These are phyloP conservation scores for Oscheius sp. DNA, from an alignment of 1,140 invertebrate genomes.

Conservation along the genomic window DNA sequence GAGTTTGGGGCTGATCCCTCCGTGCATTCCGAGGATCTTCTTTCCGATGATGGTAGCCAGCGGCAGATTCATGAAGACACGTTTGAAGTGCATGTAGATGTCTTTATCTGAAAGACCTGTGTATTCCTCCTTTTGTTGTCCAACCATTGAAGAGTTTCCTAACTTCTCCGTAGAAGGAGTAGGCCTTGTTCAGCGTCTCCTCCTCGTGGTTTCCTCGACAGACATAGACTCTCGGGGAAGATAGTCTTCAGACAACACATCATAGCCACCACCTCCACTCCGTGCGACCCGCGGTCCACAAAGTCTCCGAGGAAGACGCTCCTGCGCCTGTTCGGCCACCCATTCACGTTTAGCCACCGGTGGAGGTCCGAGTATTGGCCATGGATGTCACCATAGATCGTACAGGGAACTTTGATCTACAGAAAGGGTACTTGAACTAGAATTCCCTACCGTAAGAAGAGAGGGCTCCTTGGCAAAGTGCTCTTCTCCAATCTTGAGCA, in stretches of 20 bases:
- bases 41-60: conserved; percentile 41
- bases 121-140: too few relatives aligned
- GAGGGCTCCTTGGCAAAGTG: conserved; percentile 33
- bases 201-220: conserved; percentile 43
- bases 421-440: background rate
- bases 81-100: conserved; percentile 42
- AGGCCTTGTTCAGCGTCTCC: conserved; percentile 43
- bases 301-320: conserved; percentile 42
- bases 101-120: background rate
- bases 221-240: conserved; percentile 38
- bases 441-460: background rate
- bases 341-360: conserved; percentile 62
- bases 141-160: background rate
- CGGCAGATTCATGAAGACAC: conserved; percentile 41
- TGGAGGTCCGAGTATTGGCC: conserved; percentile 64
- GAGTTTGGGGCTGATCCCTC: conserved; percentile 44
- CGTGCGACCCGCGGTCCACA: conserved; percentile 38
- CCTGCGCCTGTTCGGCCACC: conserved; percentile 39
- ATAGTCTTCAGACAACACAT: conserved; percentile 25
- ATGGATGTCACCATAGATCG: conserved; percentile 63
- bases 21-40: conserved; percentile 44
- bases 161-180: conserved; percentile 42
- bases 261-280: conserved; percentile 39
- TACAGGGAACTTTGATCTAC: conserved; percentile 32
- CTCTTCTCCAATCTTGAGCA: conserved; percentile 21